phyloP scores from a whole-genome alignment of 2,888 invertebrate species.

The Agonopterix heracliana region DNA sequence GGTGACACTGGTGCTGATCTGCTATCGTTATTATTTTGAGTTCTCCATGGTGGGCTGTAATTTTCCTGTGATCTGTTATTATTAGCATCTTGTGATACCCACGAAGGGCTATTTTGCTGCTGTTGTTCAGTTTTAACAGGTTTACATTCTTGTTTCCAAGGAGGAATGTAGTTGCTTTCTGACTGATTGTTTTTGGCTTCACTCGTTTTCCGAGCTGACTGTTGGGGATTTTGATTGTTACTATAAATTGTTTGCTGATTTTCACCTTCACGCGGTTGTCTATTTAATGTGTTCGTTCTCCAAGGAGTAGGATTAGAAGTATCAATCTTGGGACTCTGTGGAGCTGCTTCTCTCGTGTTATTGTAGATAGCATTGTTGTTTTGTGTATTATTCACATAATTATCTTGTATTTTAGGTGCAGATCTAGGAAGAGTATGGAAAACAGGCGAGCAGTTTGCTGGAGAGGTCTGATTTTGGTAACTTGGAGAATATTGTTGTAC shows the following conservation, averaged over 20 bases:
- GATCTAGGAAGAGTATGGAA: constrained; percentile 60
- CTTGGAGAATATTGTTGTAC: constrained; percentile 44
- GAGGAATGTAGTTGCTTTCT: constrained; percentile 40
- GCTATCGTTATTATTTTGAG: constrained; percentile 33
- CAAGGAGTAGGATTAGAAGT: constrained; percentile 48
- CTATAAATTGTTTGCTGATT: constrained; percentile 38
- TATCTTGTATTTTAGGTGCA: constrained; percentile 48
- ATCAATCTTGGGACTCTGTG: constrained; percentile 36
- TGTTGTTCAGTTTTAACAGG: constrained; percentile 26
- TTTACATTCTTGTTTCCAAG: constrained; percentile 54
- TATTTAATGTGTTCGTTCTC: constrained; percentile 57
- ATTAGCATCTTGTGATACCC: constrained; percentile 39
- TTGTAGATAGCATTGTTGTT: constrained; percentile 45
- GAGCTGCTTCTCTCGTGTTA: constrained; percentile 33
- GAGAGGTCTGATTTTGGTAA: constrained; percentile 40
- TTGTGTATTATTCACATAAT: constrained; percentile 24
- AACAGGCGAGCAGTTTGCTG: constrained; percentile 34
- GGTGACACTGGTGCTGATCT: constrained; percentile 30
- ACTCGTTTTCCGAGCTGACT: constrained; percentile 49
- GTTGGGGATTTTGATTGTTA: constrained; percentile 38
- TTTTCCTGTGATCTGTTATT: constrained; percentile 49
- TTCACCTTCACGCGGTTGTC: constrained; percentile 45
- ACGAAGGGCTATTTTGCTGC: constrained; percentile 52
- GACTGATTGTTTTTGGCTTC: constrained; percentile 44
- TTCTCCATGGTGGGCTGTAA: constrained; percentile 40